Conservation (phyloP, 2,888 invertebrate species). For the Keiferia lycopersicella region DNA sequence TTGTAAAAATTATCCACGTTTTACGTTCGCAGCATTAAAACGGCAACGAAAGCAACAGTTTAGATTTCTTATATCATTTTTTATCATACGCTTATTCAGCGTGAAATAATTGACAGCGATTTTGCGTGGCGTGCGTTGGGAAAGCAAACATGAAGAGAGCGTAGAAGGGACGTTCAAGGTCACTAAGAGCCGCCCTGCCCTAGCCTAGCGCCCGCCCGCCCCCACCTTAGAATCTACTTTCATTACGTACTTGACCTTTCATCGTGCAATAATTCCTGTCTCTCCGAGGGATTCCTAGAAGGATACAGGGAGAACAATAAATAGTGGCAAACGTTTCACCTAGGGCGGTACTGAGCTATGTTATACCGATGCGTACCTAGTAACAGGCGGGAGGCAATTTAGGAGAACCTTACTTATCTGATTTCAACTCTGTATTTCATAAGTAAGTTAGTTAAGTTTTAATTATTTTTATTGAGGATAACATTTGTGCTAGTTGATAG, state of each 20-base stretch:
- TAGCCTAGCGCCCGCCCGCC: slow-evolving; percentile 13
- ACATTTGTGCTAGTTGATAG: too few relatives aligned
- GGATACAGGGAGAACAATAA: not conserved
- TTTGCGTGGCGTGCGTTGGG: not conserved
- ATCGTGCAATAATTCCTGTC: not conserved
- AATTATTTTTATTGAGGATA: too few relatives aligned
- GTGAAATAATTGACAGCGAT: not conserved
- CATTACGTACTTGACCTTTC: slow-evolving; percentile 19
- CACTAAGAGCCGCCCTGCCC: slow-evolving; percentile 11
- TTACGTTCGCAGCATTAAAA: not conserved
- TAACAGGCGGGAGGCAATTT: too few relatives aligned
- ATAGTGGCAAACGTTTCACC: not conserved
- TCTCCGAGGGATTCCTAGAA: not conserved
- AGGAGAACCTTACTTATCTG: too few relatives aligned
- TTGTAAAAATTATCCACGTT: not conserved
- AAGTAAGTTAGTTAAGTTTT: too few relatives aligned
- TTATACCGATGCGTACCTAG: not conserved
- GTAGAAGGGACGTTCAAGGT: slow-evolving; percentile 22
- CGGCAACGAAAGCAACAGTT: not conserved
- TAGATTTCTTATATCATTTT: not conserved
- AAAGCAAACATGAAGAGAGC: not conserved
- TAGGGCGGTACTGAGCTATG: not conserved
- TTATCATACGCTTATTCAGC: too few relatives aligned
- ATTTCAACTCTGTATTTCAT: too few relatives aligned
- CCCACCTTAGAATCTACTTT: slow-evolving; percentile 12